A percentile compares a stretch with the other conserved stretches of the same genome.
Conservation (phyloP, 2,113 vertebrate species). For the Haplochromis vanheusdeni region DNA sequence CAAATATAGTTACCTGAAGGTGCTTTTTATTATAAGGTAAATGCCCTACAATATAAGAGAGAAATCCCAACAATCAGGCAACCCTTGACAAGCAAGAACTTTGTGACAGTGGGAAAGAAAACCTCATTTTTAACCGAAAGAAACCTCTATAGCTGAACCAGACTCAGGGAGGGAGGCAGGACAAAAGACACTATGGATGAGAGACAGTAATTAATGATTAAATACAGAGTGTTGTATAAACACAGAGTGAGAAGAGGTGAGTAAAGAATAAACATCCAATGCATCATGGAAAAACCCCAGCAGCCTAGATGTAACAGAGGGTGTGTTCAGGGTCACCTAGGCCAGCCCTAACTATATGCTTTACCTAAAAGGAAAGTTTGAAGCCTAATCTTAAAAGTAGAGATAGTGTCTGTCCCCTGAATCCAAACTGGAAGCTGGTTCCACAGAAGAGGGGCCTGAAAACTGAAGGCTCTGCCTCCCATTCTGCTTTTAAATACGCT, state of each 20-base stretch:
- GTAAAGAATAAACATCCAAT: background rate
- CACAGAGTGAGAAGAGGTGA: background rate
- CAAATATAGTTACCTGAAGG: background rate
- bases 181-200: background rate
- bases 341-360: accelerated
- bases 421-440: background rate
- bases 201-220: background rate
- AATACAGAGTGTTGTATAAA: background rate
- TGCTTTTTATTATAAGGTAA: background rate
- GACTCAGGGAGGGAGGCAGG: background rate
- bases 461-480: background rate
- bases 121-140: background rate
- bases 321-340: accelerated
- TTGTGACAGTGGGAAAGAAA: background rate
- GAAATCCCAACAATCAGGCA: accelerated
- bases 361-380: accelerated
- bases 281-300: background rate
- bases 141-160: background rate
- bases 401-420: accelerated
- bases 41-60: background rate
- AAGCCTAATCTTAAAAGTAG: background rate
- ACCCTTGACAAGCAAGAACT: accelerated
- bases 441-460: background rate
- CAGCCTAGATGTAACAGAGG: background rate
- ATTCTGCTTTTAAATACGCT: accelerated